Evolutionary conservation across 2,888 invertebrate genomes (phyloP).

Genomic region (Myopa tessellatipennis): DNA sequence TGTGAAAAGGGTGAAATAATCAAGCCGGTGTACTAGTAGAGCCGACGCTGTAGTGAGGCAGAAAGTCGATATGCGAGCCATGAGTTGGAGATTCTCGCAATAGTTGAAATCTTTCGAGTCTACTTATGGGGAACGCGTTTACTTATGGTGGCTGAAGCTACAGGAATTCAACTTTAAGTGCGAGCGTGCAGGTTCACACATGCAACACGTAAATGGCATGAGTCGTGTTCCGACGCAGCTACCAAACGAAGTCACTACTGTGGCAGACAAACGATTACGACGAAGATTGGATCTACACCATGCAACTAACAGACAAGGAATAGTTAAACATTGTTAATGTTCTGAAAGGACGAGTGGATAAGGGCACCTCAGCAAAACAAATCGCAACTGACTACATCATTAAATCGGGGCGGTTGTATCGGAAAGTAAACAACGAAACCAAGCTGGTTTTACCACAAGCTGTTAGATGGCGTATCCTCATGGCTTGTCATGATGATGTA

Average conservation of each 20-base stretch:
- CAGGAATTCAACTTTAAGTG: slow-evolving; percentile 28
- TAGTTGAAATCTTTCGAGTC: slow-evolving; percentile 44
- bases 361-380: neutral
- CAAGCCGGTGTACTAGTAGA: slow-evolving; percentile 20
- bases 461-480: slow-evolving; percentile 45
- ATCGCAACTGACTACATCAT: slow-evolving; percentile 35
- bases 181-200: slow-evolving; percentile 7
- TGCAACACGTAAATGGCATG: slow-evolving; percentile 22
- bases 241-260: neutral
- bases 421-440: slow-evolving; percentile 24
- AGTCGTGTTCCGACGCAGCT: slow-evolving; percentile 7
- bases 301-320: slow-evolving; percentile 29
- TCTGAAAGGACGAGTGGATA: neutral
- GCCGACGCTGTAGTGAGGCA: slow-evolving; percentile 15
- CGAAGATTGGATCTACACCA: slow-evolving; percentile 29
- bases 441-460: slow-evolving; percentile 45
- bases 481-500: slow-evolving; percentile 45
- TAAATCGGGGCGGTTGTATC: slow-evolving; percentile 32
- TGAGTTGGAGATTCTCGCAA: slow-evolving; percentile 64
- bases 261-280: slow-evolving; percentile 18
- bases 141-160: slow-evolving; percentile 35
- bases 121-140: too few species aligned
- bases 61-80: slow-evolving; percentile 55
- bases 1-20: slow-evolving; percentile 47
- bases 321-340: neutral